Base-by-base conservation (phyloP, 2,797 vertebrate species). In the Gambelia wislizenii region DNA sequence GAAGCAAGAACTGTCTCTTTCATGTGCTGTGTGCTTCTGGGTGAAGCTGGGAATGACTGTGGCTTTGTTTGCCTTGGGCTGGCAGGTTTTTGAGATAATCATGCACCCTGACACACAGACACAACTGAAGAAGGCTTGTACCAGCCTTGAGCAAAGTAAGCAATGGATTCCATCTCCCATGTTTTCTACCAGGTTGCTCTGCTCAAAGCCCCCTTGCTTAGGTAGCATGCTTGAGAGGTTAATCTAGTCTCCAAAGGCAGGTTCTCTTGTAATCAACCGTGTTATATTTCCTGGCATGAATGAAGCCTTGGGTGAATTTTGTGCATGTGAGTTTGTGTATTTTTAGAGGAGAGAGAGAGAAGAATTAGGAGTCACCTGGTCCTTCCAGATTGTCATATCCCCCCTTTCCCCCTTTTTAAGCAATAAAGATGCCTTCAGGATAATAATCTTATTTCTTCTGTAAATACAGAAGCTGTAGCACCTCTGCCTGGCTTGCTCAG, bases 181-280 rank as follows among this genome's bases (percentile, higher is more conserved):
- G 20, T 7, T 36, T 81, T 54, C 3, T 0, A 7, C 75, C 13
- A 18, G 1, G 0, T 44, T 8, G 22, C 74, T 54, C 0, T 0
- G 36, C n/a, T 70, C 75, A 64, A 49, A 1, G 0, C 5, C 78
- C 54, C 16, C 10, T 8, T 0, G 3, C 56, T 77, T 22, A 0
- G 0, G 6, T 47, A 49, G n/a, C 3, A 5, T 59, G 69, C 6
- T 0, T 70, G 72, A 83, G 30, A 1, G 0, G 47, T 2, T 12
- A 64, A 78, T 90, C 88, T 88, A 72, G 42, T 18, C 22, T 76
- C 42, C 36, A 1, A 54, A 0, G 0, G 27, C 61, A 54, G n/a
- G 8, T 10, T 80, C 47, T 2, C 25, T 13, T 54, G 20, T 52
- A 81, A n/a, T 82, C 33, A 47, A 42, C 36, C 20, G 0, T 56